phyloP scores from a whole-genome alignment of 2,113 vertebrate genomes.

The Mionectes macconnelli region DNA sequence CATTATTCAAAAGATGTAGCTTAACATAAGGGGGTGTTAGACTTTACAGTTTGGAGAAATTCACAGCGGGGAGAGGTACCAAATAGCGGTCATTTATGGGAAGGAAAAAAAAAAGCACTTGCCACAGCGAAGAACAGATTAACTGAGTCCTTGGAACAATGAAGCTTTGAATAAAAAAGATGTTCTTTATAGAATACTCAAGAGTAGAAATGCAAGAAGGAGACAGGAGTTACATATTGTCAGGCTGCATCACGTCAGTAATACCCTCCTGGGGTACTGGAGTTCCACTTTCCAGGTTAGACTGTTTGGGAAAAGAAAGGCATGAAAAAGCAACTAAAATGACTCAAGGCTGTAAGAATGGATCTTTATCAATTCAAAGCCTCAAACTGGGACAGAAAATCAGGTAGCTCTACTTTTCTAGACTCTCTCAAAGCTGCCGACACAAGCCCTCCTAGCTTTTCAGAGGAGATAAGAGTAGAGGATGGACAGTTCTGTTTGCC shows the following conservation, averaged over 20 bases:
- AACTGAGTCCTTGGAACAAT: neutral
- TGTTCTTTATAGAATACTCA: neutral
- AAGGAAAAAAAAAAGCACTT: neutral
- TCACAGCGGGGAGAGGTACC: neutral
- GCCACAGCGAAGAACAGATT: neutral
- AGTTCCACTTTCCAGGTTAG: slow-evolving; percentile 43
- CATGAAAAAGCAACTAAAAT: neutral
- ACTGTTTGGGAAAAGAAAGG: neutral
- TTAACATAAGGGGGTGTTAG: neutral
- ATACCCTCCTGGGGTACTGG: slow-evolving; percentile 33
- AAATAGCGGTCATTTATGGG: neutral
- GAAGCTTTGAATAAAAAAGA: neutral
- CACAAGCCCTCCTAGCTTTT: neutral
- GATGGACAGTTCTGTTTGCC: neutral
- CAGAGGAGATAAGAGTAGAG: neutral
- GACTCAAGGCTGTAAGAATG: neutral
- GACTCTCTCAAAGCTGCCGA: neutral
- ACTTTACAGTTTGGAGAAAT: neutral
- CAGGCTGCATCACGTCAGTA: slow-evolving; percentile 35
- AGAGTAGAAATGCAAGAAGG: neutral
- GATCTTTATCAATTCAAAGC: neutral
- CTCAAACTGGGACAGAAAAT: neutral
- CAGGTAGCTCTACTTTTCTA: neutral
- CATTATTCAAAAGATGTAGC: neutral
- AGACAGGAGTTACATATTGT: slow-evolving; percentile 17